Evolutionary conservation across 1,140 invertebrate genomes (phyloP).

Genomic region (Eubasilissa regina): DNA sequence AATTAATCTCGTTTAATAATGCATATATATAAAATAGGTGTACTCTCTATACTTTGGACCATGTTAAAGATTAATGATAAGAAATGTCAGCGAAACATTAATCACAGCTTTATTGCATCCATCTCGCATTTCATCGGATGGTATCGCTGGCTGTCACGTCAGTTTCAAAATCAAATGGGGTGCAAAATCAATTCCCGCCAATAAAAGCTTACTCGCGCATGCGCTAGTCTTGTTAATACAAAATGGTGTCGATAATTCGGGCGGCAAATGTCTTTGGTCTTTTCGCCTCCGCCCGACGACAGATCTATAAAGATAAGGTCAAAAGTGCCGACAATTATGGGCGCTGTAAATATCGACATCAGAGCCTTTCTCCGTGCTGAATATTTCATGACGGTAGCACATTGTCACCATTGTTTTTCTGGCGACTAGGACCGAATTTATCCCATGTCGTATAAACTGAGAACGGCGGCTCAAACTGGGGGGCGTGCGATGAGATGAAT

Average conservation of each 20-base stretch:
- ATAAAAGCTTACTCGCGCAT: neutral
- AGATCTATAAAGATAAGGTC: slow-evolving; percentile 47
- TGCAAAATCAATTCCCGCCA: slow-evolving; percentile 9
- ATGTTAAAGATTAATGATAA: too few species aligned
- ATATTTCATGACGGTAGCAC: slow-evolving; percentile 30
- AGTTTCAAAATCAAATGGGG: too few species aligned
- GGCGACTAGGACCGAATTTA: neutral
- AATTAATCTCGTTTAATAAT: too few species aligned
- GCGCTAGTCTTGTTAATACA: neutral
- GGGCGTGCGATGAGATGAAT: neutral
- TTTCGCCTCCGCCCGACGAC: slow-evolving; percentile 1
- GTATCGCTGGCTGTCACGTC: too few species aligned
- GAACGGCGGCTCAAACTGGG: neutral
- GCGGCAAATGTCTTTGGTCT: slow-evolving; percentile 32
- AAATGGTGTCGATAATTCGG: neutral
- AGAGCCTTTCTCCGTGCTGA: slow-evolving; percentile 16
- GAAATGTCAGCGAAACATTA: too few species aligned
- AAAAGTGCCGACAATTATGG: slow-evolving; percentile 29
- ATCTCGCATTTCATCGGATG: too few species aligned
- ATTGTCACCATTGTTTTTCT: slow-evolving; percentile 10
- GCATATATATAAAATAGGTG: too few species aligned
- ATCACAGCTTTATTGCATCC: too few species aligned
- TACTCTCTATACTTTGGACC: too few species aligned
- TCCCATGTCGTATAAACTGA: neutral
- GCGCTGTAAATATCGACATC: slow-evolving; percentile 32